A percentile compares a stretch with the other conserved stretches of the same genome.
These are phyloP conservation scores for Lasioglossum marginatum DNA, from an alignment of 2,888 invertebrate genomes.

Conservation along the genomic window DNA sequence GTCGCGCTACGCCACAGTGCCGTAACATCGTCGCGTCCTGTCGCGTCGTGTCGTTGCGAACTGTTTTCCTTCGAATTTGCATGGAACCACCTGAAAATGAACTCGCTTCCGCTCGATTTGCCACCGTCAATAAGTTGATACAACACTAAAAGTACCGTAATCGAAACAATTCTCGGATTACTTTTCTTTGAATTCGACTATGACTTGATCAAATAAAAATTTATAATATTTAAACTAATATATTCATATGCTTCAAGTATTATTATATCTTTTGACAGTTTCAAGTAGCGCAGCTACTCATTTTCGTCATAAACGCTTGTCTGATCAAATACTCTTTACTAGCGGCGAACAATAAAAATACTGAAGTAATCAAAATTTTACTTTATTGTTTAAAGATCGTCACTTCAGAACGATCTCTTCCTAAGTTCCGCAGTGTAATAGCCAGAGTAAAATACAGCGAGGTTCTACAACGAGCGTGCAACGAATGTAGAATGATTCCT, in stretches of 20 bases:
- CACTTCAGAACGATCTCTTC: neutral
- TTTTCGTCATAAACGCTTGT: no score
- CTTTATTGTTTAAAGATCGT: neutral
- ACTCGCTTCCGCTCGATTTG: neutral
- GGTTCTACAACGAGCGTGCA: neutral
- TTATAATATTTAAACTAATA: no score
- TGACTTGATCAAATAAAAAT: no score
- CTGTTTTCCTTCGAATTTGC: neutral
- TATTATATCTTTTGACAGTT: no score
- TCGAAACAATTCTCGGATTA: neutral
- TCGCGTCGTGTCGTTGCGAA: neutral
- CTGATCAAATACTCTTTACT: no score
- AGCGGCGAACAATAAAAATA: no score
- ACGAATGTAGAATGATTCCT: neutral
- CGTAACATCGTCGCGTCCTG: constrained; percentile 31
- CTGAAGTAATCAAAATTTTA: no score
- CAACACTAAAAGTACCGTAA: neutral
- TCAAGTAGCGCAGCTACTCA: no score
- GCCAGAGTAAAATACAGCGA: neutral
- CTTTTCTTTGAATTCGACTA: neutral
- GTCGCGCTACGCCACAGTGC: constrained; percentile 46
- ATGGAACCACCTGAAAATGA: neutral
- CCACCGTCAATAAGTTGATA: neutral
- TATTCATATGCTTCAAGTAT: no score
- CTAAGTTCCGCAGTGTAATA: neutral